These are phyloP conservation scores for Venusia cambrica DNA, from an alignment of 2,888 invertebrate species.

Conservation along the genomic window DNA sequence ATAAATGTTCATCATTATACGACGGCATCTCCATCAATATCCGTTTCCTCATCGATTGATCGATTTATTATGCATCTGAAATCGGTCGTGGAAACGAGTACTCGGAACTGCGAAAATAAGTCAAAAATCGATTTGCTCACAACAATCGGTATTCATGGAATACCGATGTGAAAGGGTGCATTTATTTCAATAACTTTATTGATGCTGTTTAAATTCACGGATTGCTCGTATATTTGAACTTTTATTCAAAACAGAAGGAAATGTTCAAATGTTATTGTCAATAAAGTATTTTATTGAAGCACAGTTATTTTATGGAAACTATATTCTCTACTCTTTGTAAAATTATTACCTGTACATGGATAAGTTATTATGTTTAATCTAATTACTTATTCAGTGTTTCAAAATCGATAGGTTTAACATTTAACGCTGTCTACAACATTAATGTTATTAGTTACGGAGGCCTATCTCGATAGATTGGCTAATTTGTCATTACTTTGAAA, in stretches of 20 bases:
- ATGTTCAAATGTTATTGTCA: no score
- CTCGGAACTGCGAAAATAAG: slow-evolving; percentile 15
- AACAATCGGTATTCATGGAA: slow-evolving; percentile 7
- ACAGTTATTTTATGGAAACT: no score
- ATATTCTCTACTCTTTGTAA: no score
- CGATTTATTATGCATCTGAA: slow-evolving; percentile 26
- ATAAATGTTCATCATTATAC: not conserved
- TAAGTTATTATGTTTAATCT: no score
- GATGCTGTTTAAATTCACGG: no score
- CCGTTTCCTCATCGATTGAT: slow-evolving; percentile 23
- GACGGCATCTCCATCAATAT: slow-evolving; percentile 19
- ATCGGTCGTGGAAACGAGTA: slow-evolving; percentile 21
- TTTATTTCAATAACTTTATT: slow-evolving; percentile 8
- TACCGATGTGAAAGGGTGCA: slow-evolving; percentile 8
- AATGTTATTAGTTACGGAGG: slow-evolving; percentile 12
- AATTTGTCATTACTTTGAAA: slow-evolving; percentile 9
- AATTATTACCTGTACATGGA: no score
- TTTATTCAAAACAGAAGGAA: no score
- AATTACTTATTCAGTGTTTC: slow-evolving; percentile 9
- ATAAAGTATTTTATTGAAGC: no score
- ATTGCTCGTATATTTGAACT: no score
- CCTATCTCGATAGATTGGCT: slow-evolving; percentile 14
- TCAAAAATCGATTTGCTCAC: slow-evolving; percentile 22
- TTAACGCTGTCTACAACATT: slow-evolving; percentile 10
- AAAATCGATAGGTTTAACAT: slow-evolving; percentile 11